phyloP scores from a whole-genome alignment of 1,140 invertebrate genomes.

The Bombus picipes region DNA sequence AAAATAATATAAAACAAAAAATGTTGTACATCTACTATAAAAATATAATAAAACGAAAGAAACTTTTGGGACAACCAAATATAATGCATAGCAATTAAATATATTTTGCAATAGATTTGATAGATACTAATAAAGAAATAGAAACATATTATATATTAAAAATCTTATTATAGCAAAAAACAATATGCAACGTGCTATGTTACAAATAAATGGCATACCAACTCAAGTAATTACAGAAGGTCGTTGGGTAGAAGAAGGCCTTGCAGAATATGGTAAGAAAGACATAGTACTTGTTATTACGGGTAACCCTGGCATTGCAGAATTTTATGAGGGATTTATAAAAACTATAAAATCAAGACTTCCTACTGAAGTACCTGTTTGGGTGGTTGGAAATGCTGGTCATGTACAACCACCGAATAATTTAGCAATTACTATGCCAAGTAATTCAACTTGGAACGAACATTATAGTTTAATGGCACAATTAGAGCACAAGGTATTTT shows the following conservation, averaged over 20 bases:
- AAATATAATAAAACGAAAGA: too few relatives aligned
- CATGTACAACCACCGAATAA: conserved; percentile 85
- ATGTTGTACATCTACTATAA: neutral
- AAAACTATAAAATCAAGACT: conserved; percentile 84
- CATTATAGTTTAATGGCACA: conserved; percentile 89
- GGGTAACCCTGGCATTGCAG: conserved; percentile 88
- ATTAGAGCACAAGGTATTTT: conserved; percentile 89
- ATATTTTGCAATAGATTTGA: too few relatives aligned
- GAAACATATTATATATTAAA: neutral
- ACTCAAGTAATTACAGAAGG: conserved; percentile 88
- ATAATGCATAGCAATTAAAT: too few relatives aligned
- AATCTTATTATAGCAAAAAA: neutral
- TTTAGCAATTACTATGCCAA: conserved; percentile 78
- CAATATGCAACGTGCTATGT: conserved; percentile 84
- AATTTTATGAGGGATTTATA: conserved; percentile 89
- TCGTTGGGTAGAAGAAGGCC: conserved; percentile 85
- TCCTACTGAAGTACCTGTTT: conserved; percentile 85
- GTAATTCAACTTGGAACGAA: conserved; percentile 82
- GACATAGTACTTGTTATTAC: conserved; percentile 84
- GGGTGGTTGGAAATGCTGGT: conserved; percentile 89
- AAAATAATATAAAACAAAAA: too few relatives aligned
- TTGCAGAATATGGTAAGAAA: conserved; percentile 79
- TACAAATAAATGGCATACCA: conserved; percentile 85
- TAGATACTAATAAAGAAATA: too few relatives aligned
- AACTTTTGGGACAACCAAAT: too few relatives aligned